Conservation (phyloP, 2,888 invertebrate genomes). For the Coelopa pilipes region DNA sequence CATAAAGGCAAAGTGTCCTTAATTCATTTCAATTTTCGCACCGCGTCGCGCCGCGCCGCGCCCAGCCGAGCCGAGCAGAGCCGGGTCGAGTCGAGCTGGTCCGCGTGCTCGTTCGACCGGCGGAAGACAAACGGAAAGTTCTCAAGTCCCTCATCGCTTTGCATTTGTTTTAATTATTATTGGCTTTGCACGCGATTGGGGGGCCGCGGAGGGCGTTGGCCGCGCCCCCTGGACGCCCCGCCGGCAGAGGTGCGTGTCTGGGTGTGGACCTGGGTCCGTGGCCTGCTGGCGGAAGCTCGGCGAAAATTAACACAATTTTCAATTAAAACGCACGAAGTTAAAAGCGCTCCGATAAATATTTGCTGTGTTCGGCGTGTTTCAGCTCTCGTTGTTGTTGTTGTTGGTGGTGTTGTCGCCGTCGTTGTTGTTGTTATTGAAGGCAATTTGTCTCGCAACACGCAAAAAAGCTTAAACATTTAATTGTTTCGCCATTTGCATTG, state of each 20-base stretch:
- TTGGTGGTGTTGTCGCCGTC: neutral
- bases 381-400: too few relatives aligned
- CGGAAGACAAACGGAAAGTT: conserved; percentile 24
- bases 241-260: neutral
- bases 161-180: conserved; percentile 44
- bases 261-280: neutral
- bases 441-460: conserved; percentile 16
- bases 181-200: conserved; percentile 38
- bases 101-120: neutral
- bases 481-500: conserved; percentile 13
- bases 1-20: conserved; percentile 34
- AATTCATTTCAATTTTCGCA: conserved; percentile 40
- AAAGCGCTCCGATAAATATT: conserved; percentile 26
- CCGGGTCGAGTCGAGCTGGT: too few relatives aligned
- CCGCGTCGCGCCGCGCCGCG: conserved; percentile 2
- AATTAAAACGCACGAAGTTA: conserved; percentile 28
- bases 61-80: neutral
- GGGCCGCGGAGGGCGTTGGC: neutral
- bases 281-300: neutral
- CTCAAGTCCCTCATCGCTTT: conserved; percentile 27
- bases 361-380: neutral
- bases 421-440: neutral
- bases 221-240: neutral
- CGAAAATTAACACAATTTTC: conserved; percentile 22
- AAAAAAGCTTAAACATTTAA: conserved; percentile 22